Conservation (phyloP, 2,888 invertebrate species). For the Drosophila cognata region DNA sequence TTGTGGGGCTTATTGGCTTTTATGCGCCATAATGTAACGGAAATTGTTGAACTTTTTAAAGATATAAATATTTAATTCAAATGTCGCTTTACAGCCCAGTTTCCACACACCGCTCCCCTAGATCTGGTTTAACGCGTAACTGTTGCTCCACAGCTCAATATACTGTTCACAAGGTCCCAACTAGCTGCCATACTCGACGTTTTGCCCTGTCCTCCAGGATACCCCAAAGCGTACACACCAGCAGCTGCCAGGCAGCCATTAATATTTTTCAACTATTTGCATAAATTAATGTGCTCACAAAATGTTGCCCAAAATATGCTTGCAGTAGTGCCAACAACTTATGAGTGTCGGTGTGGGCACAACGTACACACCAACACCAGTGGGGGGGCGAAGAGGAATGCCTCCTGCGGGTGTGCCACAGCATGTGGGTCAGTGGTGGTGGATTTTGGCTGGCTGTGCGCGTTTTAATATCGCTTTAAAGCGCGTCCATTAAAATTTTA, state of each 20-base stretch:
- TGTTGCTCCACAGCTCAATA: conserved; percentile 50
- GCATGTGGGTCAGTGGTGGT: conserved; percentile 42
- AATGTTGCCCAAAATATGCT: conserved; percentile 73
- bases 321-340: conserved; percentile 24
- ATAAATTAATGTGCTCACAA: conserved; percentile 78
- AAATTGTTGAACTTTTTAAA: conserved; percentile 76
- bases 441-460: conserved; percentile 25
- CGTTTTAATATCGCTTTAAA: conserved; percentile 71
- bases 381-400: not conserved
- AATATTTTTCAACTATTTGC: conserved; percentile 79
- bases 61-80: conserved; percentile 75
- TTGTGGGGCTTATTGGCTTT: conserved; percentile 68
- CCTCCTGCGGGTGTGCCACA: conserved; percentile 13
- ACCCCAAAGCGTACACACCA: conserved; percentile 21
- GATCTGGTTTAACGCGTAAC: conserved; percentile 13
- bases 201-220: not conserved
- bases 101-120: not conserved
- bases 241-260: conserved; percentile 68
- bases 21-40: conserved; percentile 75
- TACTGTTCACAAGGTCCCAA: conserved; percentile 26
- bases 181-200: not conserved
- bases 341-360: conserved; percentile 5
- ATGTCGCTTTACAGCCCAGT: conserved; percentile 38
- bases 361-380: conserved; percentile 7
- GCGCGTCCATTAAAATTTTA: conserved; percentile 56